A percentile compares a stretch with the other conserved stretches of the same genome.
These are phyloP conservation scores for Periphyllus acericola DNA, from an alignment of 2,888 invertebrate genomes.

Conservation along the genomic window DNA sequence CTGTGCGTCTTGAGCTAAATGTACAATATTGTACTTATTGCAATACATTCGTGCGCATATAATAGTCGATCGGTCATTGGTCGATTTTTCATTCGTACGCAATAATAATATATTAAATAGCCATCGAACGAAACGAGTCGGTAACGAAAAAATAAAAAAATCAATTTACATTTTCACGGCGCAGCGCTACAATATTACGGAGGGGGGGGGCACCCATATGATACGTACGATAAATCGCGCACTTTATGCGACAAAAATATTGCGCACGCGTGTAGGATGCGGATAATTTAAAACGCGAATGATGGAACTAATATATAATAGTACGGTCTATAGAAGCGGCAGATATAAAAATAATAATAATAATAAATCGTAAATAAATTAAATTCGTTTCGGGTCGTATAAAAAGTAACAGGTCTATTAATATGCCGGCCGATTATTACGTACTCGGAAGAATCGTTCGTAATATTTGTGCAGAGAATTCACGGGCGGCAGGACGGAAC, in stretches of 20 bases:
- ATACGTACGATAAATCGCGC: background rate
- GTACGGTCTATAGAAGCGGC: background rate
- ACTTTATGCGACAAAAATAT: slow-evolving; percentile 29
- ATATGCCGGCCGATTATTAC: background rate
- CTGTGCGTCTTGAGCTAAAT: no score
- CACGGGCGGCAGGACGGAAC: background rate
- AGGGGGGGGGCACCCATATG: no score
- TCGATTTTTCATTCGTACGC: slow-evolving; percentile 9
- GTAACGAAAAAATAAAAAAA: background rate
- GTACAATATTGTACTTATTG: no score
- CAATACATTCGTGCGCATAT: background rate
- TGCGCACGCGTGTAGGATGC: background rate
- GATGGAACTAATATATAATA: slow-evolving; percentile 33
- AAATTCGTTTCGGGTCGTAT: slow-evolving; percentile 9
- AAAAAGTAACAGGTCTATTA: slow-evolving; percentile 39
- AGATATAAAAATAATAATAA: background rate
- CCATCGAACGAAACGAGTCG: slow-evolving; percentile 19
- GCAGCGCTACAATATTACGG: slow-evolving; percentile 12
- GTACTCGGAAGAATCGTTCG: background rate
- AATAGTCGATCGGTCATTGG: background rate
- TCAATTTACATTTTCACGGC: background rate
- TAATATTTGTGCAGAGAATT: slow-evolving; percentile 19
- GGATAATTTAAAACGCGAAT: slow-evolving; percentile 12
- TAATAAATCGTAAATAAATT: slow-evolving; percentile 24
- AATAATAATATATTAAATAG: no score